Percentiles rank a stretch among this genome's conserved stretches.
Evolutionary conservation across 2,113 vertebrate species (phyloP).

Genomic region (Rutilus rutilus): DNA sequence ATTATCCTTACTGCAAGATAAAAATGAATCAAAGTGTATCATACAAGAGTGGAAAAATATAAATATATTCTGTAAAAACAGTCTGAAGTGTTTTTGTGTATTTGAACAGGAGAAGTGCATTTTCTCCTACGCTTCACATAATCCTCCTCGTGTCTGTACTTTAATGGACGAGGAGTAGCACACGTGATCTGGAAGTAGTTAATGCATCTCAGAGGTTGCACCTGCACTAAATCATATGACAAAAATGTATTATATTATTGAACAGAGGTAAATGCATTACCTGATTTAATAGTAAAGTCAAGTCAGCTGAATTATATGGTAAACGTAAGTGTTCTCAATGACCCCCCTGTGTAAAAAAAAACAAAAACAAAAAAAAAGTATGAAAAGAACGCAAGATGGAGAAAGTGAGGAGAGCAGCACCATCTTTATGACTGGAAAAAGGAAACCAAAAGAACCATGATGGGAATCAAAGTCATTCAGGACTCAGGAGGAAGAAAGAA

Average conservation of each 20-base stretch:
- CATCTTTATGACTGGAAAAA: conserved; percentile 47
- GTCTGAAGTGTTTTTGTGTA: conserved; percentile 42
- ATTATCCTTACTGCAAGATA: conserved; percentile 59
- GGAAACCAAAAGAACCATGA: conserved; percentile 43
- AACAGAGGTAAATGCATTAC: conserved; percentile 29
- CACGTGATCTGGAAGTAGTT: conserved; percentile 47
- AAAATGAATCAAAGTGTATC: conserved; percentile 66
- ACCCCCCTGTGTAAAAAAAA: background rate
- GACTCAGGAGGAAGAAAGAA: background rate
- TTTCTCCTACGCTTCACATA: conserved; percentile 18
- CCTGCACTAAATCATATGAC: background rate
- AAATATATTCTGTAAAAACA: conserved; percentile 70
- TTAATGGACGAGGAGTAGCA: conserved; percentile 1
- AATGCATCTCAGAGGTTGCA: conserved; percentile 31
- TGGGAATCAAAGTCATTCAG: conserved; percentile 28
- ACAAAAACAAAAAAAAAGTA: background rate
- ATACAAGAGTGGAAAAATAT: conserved; percentile 72
- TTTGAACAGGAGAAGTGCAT: conserved; percentile 16
- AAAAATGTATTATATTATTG: background rate
- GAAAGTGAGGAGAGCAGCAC: conserved; percentile 48
- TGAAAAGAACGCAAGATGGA: background rate
- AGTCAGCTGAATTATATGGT: background rate
- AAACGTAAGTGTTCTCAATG: background rate
- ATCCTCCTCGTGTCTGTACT: background rate
- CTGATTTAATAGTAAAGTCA: conserved; percentile 32